phyloP scores from a whole-genome alignment of 2,797 vertebrate species.

The Epinephelus coioides region DNA sequence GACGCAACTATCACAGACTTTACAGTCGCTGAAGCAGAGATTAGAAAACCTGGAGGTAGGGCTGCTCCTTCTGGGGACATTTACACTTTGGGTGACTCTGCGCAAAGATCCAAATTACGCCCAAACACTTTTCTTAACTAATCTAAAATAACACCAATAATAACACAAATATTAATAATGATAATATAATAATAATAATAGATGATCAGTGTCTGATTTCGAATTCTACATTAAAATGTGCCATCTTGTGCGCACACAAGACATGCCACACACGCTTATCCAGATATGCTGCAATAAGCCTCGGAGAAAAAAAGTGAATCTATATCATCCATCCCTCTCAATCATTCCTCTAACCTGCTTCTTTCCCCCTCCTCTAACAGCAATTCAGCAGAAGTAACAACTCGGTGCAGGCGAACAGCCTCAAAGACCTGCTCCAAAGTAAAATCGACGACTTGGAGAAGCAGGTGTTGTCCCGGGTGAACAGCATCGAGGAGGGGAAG shows the following conservation, averaged over 20 bases:
- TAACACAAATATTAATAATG: no score
- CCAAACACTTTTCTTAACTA: neutral
- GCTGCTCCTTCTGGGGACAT: conserved; percentile 28
- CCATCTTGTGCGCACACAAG: no score
- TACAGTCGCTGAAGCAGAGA: conserved; percentile 95
- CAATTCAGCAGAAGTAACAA: conserved; percentile 96
- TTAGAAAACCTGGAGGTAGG: conserved; percentile 96
- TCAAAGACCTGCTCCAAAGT: conserved; percentile 96
- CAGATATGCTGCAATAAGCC: conserved; percentile 1
- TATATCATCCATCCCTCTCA: neutral
- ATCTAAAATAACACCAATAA: no score
- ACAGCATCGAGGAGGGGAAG: conserved; percentile 95
- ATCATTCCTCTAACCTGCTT: conserved; percentile 1
- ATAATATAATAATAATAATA: neutral
- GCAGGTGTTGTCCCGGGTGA: conserved; percentile 96
- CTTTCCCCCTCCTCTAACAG: conserved; percentile 75
- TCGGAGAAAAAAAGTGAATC: conserved; percentile 17
- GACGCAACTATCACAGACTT: conserved; percentile 95
- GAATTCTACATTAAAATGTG: no score
- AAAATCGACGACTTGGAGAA: conserved; percentile 97
- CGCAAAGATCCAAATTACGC: conserved; percentile 26
- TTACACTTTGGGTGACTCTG: conserved; percentile 36
- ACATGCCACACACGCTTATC: no score
- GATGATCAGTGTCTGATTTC: no score
- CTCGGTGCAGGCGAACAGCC: conserved; percentile 93